Conservation (phyloP, 2,888 invertebrate species). For the Sminthurides aquaticus region DNA sequence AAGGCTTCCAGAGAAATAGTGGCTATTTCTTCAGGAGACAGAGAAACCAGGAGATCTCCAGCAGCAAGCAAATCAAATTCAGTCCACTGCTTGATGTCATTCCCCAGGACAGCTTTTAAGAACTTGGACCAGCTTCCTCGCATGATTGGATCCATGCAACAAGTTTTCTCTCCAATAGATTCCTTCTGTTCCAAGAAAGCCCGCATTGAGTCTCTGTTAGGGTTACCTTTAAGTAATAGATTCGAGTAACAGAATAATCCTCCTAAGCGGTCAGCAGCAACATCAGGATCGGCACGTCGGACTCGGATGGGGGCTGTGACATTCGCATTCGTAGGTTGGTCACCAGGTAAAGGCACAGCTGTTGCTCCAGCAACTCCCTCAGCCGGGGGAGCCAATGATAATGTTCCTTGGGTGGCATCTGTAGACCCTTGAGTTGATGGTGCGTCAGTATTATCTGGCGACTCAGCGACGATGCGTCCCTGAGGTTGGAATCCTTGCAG, state of each 20-base stretch:
- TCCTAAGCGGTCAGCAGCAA: slow-evolving; percentile 28
- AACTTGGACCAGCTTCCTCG: slow-evolving; percentile 31
- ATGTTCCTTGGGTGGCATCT: neutral
- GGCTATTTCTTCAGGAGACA: slow-evolving; percentile 32
- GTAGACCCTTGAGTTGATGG: neutral
- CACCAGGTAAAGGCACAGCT: too few species aligned
- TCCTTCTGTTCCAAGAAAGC: slow-evolving; percentile 35
- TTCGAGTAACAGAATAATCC: slow-evolving; percentile 37
- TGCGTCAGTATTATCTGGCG: neutral
- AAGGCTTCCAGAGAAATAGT: slow-evolving; percentile 30
- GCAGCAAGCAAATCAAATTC: slow-evolving; percentile 32
- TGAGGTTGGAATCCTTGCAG: too few species aligned
- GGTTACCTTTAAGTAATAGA: slow-evolving; percentile 26
- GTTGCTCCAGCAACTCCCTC: neutral
- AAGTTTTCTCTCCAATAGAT: slow-evolving; percentile 35
- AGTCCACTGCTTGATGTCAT: slow-evolving; percentile 34
- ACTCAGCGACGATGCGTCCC: neutral
- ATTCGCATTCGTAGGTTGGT: neutral
- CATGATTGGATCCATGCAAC: slow-evolving; percentile 27
- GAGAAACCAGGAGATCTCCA: slow-evolving; percentile 34
- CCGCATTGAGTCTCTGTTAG: slow-evolving; percentile 23
- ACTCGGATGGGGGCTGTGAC: slow-evolving; percentile 4
- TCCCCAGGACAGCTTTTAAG: slow-evolving; percentile 34
- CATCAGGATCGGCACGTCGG: neutral
- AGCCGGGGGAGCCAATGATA: neutral